Evolutionary conservation across 2,797 vertebrate genomes (phyloP), one percentile per base, ranked within the genome.

Genomic region (Echeneis naucrates): DNA sequence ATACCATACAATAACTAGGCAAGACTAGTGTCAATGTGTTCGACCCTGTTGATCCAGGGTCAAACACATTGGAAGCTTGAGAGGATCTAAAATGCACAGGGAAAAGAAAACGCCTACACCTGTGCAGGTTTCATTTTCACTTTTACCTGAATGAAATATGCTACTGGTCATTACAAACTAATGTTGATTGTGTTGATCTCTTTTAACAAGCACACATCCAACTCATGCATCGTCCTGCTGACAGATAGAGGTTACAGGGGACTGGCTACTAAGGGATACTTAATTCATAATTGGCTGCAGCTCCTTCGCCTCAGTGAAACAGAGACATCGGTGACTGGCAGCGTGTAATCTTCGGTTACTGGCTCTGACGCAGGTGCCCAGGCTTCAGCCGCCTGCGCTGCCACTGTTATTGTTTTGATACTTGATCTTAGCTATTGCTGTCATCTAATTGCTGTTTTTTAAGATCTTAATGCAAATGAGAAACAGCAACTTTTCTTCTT

Each of bases 351-450:
- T 87, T 77, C 1, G 54, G 81, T 88, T 81, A 88, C 81, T 72
- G 75, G 50, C 75, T 85, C 24, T 87, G 78, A 85, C 35, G 62
- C 71, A 79, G 42, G 61, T n/a, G 37, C 32, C 32, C 16, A 5
- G 35, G 66, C 33, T 26, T 72, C 60, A 79, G 51, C 56, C 32
- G 3, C 61, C 54, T 53, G 21, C 26, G 32, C 52, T 56, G 47
- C 64, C 52, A 50, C 21, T 83, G 72, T 72, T 77, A 72, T 69
- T 88, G 78, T 88, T 88, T 77, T 84, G 83, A 84, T 68, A 88
- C 71, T 78, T 69, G 78, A 89, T 74, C 77, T 63, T 65, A 8
- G 37, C 45, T 32, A n/a, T 24, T 37, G 48, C 35, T 44, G 66
- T 21, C n/a, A 21, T 80, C 60, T 58, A 47, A 60, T 59, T 75